These are phyloP conservation scores for Promerops cafer DNA, from an alignment of 2,113 vertebrate genomes.

Conservation along the genomic window DNA sequence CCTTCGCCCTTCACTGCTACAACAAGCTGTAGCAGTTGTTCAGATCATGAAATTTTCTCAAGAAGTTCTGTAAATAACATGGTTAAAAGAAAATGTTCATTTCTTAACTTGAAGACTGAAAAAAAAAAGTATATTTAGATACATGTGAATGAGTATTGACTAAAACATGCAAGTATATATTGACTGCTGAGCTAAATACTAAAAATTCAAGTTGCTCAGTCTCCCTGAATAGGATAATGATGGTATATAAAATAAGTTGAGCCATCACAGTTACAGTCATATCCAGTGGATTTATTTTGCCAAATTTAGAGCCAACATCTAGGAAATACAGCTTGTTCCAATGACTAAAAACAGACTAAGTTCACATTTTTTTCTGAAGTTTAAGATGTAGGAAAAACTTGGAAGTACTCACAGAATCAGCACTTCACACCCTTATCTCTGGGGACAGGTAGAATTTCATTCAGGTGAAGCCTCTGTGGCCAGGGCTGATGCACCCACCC, in stretches of 20 bases:
- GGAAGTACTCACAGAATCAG: neutral
- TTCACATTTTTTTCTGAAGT: neutral
- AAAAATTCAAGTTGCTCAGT: neutral
- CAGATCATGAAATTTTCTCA: neutral
- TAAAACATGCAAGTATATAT: neutral
- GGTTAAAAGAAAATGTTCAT: neutral
- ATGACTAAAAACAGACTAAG: neutral
- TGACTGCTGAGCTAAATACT: neutral
- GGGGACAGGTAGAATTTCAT: neutral
- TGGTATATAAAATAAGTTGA: neutral
- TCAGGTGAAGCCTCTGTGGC: neutral
- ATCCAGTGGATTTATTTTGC: neutral
- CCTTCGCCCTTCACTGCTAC: neutral
- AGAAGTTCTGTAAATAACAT: neutral
- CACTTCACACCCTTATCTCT: neutral
- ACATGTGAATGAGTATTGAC: neutral
- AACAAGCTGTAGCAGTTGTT: neutral
- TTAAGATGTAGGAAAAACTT: neutral
- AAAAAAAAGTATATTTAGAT: neutral
- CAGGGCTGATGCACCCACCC: neutral
- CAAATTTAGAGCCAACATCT: neutral
- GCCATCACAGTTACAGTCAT: neutral
- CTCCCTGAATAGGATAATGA: neutral
- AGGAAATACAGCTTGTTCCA: neutral
- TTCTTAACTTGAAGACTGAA: neutral